Percentiles rank a stretch among this genome's conserved stretches.
Conservation (phyloP, 1,140 invertebrate species). For the Zaprionus ornatus region DNA sequence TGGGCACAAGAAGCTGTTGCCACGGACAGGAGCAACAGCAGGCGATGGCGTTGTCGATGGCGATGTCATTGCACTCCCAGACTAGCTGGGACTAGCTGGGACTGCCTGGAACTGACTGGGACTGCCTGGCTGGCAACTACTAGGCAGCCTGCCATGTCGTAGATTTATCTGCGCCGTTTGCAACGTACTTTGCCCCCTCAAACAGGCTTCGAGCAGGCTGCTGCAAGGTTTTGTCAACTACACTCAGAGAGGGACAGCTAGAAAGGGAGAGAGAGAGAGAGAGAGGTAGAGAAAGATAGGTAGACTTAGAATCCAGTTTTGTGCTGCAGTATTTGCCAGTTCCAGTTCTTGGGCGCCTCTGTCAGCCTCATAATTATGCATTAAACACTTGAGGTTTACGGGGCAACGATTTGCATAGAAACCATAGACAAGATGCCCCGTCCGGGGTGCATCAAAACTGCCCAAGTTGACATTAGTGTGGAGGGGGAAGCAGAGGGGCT, state of each 20-base stretch:
- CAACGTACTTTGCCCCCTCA: slow-evolving; percentile 72
- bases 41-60: slow-evolving; percentile 22
- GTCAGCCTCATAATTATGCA: slow-evolving; percentile 72
- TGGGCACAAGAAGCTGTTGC: slow-evolving; percentile 1
- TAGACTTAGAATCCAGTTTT: slow-evolving; percentile 71
- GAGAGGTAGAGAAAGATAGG: neutral
- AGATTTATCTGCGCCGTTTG: slow-evolving; percentile 67
- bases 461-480: slow-evolving; percentile 56
- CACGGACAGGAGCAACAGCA: slow-evolving; percentile 25
- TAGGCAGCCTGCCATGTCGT: slow-evolving; percentile 22
- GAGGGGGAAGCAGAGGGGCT: too few species aligned
- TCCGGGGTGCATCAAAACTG: slow-evolving; percentile 8
- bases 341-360: slow-evolving; percentile 39
- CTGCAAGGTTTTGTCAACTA: slow-evolving; percentile 55
- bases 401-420: slow-evolving; percentile 76
- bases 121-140: slow-evolving; percentile 1
- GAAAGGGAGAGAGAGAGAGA: neutral
- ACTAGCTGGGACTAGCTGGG: neutral
- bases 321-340: slow-evolving; percentile 48
- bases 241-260: neutral
- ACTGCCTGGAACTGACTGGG: neutral
- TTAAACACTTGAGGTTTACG: slow-evolving; percentile 78
- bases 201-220: slow-evolving; percentile 60
- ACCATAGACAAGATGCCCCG: slow-evolving; percentile 61
- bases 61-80: slow-evolving; percentile 69